Percentiles rank a stretch among this genome's conserved stretches.
Evolutionary conservation across 2,113 vertebrate genomes (phyloP).

Genomic region (Ochotona princeps): DNA sequence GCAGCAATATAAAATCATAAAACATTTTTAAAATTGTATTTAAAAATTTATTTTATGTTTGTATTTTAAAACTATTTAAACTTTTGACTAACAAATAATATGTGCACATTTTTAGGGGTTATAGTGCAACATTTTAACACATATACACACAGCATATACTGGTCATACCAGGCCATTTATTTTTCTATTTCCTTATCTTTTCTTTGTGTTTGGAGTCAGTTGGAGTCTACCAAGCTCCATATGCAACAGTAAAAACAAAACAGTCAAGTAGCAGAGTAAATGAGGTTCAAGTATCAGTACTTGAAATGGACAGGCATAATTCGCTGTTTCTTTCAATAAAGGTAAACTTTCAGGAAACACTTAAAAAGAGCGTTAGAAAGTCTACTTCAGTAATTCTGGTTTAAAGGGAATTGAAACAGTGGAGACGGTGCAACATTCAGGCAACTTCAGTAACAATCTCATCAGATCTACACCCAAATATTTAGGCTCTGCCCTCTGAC

Average conservation of each 20-base stretch:
- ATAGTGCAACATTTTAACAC: too few relatives aligned
- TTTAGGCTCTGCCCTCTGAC: slow-evolving; percentile 1
- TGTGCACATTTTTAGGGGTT: too few relatives aligned
- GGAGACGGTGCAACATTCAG: not conserved
- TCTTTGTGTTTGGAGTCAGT: too few relatives aligned
- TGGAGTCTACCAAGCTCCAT: not conserved
- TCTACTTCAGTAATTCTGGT: slow-evolving; percentile 36
- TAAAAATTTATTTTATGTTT: too few relatives aligned
- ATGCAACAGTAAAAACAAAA: slow-evolving; percentile 39
- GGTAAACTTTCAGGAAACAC: not conserved
- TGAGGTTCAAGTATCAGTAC: not conserved
- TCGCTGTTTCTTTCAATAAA: slow-evolving; percentile 42
- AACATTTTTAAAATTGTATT: not conserved
- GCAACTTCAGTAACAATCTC: not conserved
- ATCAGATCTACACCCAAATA: slow-evolving; percentile 37
- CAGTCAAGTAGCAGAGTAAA: not conserved
- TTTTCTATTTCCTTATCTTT: too few relatives aligned
- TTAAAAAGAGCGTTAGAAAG: not conserved
- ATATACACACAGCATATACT: too few relatives aligned
- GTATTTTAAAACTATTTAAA: not conserved
- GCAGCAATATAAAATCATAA: slow-evolving; percentile 10
- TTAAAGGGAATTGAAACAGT: not conserved
- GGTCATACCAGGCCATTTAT: too few relatives aligned
- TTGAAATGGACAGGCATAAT: slow-evolving; percentile 22
- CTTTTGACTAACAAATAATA: too few relatives aligned